These are phyloP conservation scores for Pelobates cultripes DNA, from an alignment of 2,797 vertebrate species.

Conservation along the genomic window DNA sequence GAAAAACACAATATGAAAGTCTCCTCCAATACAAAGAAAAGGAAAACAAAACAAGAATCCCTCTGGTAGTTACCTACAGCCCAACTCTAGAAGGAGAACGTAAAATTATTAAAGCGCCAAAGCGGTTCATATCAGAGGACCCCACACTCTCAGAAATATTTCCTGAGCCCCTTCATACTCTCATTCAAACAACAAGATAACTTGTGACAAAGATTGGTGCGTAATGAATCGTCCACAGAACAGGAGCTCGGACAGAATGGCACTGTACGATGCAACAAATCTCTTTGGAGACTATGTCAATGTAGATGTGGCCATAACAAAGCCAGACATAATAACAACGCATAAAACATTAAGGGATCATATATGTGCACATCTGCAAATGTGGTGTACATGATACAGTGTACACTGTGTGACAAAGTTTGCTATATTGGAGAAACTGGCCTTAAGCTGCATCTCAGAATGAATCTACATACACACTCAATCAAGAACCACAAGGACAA, in stretches of 20 bases:
- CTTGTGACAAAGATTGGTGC: neutral
- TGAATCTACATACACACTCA: too few relatives aligned
- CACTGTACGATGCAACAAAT: too few relatives aligned
- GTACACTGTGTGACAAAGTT: too few relatives aligned
- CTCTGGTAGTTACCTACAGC: neutral
- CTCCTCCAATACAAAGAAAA: neutral
- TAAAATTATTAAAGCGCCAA: neutral
- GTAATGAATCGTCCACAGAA: neutral
- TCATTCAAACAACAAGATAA: neutral
- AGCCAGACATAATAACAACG: too few relatives aligned
- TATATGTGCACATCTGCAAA: too few relatives aligned
- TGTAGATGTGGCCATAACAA: too few relatives aligned
- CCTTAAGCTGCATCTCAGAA: too few relatives aligned
- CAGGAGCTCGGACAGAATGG: neutral
- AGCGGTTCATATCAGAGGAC: neutral
- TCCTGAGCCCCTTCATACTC: neutral
- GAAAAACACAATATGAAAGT: neutral
- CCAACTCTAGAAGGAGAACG: neutral
- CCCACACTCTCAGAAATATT: neutral
- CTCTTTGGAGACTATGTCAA: too few relatives aligned
- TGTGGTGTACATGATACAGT: too few relatives aligned
- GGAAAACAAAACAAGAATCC: neutral
- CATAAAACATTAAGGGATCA: too few relatives aligned
- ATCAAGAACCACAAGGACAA: too few relatives aligned
- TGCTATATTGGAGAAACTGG: too few relatives aligned